A percentile compares a stretch with the other conserved stretches of the same genome.
phyloP scores from a whole-genome alignment of 2,888 invertebrate genomes.

The Caenorhabditis sp. region DNA sequence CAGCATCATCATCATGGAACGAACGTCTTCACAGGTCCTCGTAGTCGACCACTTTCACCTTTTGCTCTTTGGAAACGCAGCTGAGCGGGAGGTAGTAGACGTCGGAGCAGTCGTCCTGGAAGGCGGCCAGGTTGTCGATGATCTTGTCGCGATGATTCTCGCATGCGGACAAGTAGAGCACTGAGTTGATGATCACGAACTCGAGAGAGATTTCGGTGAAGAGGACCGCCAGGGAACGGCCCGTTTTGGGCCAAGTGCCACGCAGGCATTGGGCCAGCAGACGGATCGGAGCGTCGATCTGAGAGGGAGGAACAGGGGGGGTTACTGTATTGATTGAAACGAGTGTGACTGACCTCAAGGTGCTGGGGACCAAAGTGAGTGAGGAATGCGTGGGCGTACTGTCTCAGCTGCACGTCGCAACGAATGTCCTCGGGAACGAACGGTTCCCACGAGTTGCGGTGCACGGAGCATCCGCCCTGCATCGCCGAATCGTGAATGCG shows the following conservation, averaged over 20 bases:
- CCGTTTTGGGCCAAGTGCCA: constrained; percentile 55
- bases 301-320: too few relatives aligned
- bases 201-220: constrained; percentile 33
- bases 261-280: constrained; percentile 44
- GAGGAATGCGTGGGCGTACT: constrained; percentile 43
- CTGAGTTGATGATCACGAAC: constrained; percentile 43
- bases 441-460: constrained; percentile 56
- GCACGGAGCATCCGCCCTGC: constrained; percentile 32
- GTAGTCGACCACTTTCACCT: constrained; percentile 14
- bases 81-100: constrained; percentile 16
- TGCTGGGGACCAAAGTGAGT: constrained; percentile 56
- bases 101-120: constrained; percentile 41
- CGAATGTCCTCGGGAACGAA: constrained; percentile 51
- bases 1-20: neutral
- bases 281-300: constrained; percentile 57
- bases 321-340: too few relatives aligned
- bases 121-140: constrained; percentile 51
- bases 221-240: constrained; percentile 23
- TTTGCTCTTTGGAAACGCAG: constrained; percentile 8
- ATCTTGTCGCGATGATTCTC: constrained; percentile 36
- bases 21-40: constrained; percentile 16
- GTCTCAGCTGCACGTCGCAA: constrained; percentile 34
- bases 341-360: constrained; percentile 39
- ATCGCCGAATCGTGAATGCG: constrained; percentile 41
- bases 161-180: constrained; percentile 39